Evolutionary conservation across 2,113 vertebrate species (phyloP).

Genomic region (Alethe diademata): DNA sequence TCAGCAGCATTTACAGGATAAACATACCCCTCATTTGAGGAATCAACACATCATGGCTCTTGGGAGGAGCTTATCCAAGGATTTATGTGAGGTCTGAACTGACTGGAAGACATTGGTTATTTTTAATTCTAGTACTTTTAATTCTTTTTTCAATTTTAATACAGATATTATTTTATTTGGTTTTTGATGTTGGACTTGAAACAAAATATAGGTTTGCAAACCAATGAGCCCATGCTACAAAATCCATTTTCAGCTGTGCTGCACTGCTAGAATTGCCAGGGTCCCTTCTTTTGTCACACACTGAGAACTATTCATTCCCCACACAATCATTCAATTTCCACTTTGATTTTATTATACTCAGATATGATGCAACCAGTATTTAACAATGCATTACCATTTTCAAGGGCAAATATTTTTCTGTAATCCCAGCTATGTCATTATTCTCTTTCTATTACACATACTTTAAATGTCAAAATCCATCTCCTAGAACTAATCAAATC

Average conservation of each 20-base stretch:
- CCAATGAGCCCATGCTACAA: not conserved
- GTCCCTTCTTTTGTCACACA: not conserved
- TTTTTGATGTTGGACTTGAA: not conserved
- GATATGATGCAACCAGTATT: constrained; percentile 16
- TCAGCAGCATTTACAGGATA: not conserved
- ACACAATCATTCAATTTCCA: constrained; percentile 2
- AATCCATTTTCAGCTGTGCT: not conserved
- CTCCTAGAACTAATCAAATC: constrained; percentile 31
- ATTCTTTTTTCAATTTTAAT: not conserved
- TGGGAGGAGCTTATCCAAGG: not conserved
- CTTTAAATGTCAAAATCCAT: constrained; percentile 58
- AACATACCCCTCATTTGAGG: not conserved
- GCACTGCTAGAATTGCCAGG: not conserved
- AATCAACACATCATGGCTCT: fast-evolving
- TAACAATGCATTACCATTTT: constrained; percentile 39
- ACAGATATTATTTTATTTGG: not conserved
- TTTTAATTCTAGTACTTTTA: not conserved
- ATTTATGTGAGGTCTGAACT: not conserved
- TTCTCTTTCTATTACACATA: constrained; percentile 29
- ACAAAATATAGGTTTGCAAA: not conserved
- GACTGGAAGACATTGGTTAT: not conserved
- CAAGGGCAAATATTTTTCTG: constrained; percentile 57
- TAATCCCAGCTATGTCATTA: constrained; percentile 37
- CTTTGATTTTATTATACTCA: constrained; percentile 18
- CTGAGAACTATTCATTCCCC: not conserved